phyloP scores from a whole-genome alignment of 2,113 vertebrate genomes.

The Taxidea taxus region DNA sequence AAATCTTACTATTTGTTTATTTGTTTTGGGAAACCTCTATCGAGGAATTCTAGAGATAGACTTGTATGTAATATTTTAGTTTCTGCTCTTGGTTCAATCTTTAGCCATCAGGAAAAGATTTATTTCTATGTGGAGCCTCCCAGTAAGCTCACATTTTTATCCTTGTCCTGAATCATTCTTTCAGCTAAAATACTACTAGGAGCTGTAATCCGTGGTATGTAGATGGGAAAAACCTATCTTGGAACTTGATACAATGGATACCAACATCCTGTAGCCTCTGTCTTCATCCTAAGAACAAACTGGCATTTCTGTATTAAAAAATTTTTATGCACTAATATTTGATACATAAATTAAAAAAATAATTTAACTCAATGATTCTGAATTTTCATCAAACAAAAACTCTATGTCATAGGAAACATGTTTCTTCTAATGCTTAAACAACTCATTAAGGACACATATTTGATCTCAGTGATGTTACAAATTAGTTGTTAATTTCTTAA shows the following conservation, averaged over 20 bases:
- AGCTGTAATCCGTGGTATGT: not conserved
- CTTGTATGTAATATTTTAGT: not conserved
- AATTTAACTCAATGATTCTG: not conserved
- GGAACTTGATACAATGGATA: not conserved
- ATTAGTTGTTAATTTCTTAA: not conserved
- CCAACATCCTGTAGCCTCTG: not conserved
- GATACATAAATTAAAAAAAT: not conserved
- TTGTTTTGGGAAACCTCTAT: not conserved
- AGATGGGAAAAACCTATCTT: not conserved
- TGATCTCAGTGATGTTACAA: not conserved
- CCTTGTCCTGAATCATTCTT: not conserved
- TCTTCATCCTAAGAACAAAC: not conserved
- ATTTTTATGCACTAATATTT: not conserved
- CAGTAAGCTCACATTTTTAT: not conserved
- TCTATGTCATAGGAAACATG: not conserved
- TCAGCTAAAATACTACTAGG: not conserved
- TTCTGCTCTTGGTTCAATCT: not conserved
- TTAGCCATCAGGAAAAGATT: not conserved
- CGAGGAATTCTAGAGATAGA: not conserved
- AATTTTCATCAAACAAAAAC: conserved; percentile 22
- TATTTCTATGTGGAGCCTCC: not conserved
- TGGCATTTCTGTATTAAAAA: not conserved
- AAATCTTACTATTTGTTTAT: not conserved
- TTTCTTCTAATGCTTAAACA: conserved; percentile 14
- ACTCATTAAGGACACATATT: not conserved